Evolutionary conservation across 2,113 vertebrate genomes (phyloP).

Genomic region (Tyrannus savana): DNA sequence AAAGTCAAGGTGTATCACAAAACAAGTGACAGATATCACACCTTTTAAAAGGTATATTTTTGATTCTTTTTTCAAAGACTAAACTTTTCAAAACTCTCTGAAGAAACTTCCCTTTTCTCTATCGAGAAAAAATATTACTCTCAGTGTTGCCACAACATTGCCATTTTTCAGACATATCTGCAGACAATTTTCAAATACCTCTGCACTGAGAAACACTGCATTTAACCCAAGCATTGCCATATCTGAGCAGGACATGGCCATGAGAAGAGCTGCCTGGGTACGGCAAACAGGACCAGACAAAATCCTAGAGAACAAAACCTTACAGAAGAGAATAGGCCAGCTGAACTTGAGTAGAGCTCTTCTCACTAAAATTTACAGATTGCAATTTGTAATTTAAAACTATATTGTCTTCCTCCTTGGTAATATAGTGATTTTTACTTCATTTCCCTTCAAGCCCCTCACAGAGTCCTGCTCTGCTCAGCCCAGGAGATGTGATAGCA

Average conservation of each 20-base stretch:
- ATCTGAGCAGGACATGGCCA: neutral
- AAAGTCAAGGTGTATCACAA: neutral
- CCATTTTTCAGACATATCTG: neutral
- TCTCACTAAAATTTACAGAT: neutral
- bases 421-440: neutral
- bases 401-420: neutral
- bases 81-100: neutral
- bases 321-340: neutral
- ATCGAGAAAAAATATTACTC: neutral
- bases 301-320: neutral
- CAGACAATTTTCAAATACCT: neutral
- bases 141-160: neutral
- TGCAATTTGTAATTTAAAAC: neutral
- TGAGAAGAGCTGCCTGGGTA: neutral
- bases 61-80: neutral
- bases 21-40: neutral
- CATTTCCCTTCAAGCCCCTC: neutral
- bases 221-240: neutral
- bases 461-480: neutral
- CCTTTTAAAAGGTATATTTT: neutral
- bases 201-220: neutral
- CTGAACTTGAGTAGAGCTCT: rapidly evolving
- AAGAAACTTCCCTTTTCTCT: neutral
- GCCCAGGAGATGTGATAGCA: neutral
- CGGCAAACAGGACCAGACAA: neutral